Evolutionary conservation across 2,113 vertebrate species (phyloP).

Genomic region (Halcyon malimbica): DNA sequence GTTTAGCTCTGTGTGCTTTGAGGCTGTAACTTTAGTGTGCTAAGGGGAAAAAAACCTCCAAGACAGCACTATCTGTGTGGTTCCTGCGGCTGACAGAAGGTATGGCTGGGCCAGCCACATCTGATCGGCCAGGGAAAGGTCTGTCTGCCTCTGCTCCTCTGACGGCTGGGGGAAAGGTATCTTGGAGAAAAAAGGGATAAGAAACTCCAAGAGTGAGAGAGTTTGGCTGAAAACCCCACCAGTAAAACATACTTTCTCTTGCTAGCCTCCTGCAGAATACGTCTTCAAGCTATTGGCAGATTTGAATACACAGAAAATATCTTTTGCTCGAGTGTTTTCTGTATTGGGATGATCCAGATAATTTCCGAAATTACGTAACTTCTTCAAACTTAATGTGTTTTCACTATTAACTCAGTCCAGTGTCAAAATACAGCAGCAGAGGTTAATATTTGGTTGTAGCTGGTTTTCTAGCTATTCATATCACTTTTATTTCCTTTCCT

Average conservation of each 20-base stretch:
- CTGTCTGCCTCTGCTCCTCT: conserved; percentile 1
- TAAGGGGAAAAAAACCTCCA: neutral
- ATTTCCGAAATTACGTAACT: neutral
- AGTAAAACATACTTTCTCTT: neutral
- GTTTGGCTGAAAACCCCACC: conserved; percentile 12
- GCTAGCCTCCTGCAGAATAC: neutral
- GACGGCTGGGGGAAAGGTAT: neutral
- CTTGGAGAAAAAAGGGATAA: conserved; percentile 22
- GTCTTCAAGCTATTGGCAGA: conserved; percentile 21
- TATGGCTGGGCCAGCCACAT: neutral
- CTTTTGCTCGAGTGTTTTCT: neutral
- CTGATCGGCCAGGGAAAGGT: neutral
- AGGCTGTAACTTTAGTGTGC: neutral
- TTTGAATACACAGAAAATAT: neutral
- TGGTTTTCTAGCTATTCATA: conserved; percentile 44
- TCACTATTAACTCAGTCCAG: neutral
- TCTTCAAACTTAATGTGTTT: neutral
- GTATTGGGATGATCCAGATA: neutral
- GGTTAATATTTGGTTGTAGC: neutral
- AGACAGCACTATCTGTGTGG: neutral
- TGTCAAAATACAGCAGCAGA: neutral
- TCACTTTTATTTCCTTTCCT: conserved; percentile 50
- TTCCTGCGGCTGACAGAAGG: neutral
- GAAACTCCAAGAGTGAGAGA: neutral
- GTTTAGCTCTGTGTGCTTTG: neutral